Base-by-base conservation (phyloP, 2,797 vertebrate species). In the Salmo trutta region DNA sequence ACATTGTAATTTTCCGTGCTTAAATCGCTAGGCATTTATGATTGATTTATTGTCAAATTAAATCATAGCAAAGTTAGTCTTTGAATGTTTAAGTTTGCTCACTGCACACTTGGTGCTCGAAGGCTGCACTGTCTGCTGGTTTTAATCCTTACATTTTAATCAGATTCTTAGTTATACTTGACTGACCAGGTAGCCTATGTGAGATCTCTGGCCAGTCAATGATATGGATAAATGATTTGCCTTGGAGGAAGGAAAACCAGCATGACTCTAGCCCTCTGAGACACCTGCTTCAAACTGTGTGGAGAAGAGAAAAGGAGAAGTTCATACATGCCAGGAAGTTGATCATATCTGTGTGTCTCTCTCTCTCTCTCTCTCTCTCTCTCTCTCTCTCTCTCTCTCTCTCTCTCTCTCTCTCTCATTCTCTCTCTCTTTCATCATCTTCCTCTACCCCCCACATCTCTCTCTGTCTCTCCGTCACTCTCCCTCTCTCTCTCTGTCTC, bases 381-480 rank as follows among this genome's bases (percentile, higher is more conserved):
- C 85, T 76, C 73, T 78, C 79, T 85, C 51, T 82, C 78, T 79
- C n/a, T 82, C 83, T 87, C 83, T 19, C 5, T 16, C 54, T 3
- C n/a, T 59, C 54, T 62, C 59, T 62, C 5, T 4, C 19, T n/a
- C 54, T 21, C 54, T 14, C 17, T 19, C 12, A 19, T 5, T 54
- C 54, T 59, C 19, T 59, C 54, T 7, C 82, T 87, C 83, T 31
- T n/a, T 54, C 24, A 14, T 12, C 54, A 41, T 24, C 31, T 62
- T 36, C 12, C 16, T 84, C 77, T 73, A 77, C 88, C 84, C 72
- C 74, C 73, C 80, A 31, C 17, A 5, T 47, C 64, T 47, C 41
- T 75, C 74, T 67, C 24, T 17, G 24, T 66, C 8, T 27, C 62
- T 36, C 73, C 5, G 17, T 74, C 73, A 62, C 56, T 24, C 70